Base-by-base conservation (phyloP, 2,113 vertebrate genomes). In the Mungos mungo region DNA sequence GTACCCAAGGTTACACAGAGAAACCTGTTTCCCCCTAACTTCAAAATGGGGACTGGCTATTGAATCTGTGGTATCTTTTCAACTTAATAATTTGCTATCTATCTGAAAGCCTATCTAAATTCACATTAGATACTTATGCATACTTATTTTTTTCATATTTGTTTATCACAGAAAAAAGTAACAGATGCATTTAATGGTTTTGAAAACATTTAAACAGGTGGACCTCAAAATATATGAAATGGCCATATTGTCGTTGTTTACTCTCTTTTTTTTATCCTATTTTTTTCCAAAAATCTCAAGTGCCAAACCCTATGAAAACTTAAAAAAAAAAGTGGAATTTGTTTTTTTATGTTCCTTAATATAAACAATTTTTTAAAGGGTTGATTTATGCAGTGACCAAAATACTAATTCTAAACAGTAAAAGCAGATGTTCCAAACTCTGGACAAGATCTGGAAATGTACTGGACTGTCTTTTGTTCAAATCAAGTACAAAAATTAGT, bases 171-270 rank as follows among this genome's bases (percentile, higher is more conserved):
- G 16, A 35, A 21, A 68, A 92, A 96, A 82, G 52, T 83, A 96
- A 80, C 68, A 96, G 76, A 80, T 80, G 92, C 54, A 88, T 79
- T 84, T 85, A 94, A 92, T 41, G 66, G 10, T 31, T 87, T 86
- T 85, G 80, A 81, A 87, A 96, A 92, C 83, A 92, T 92, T 96
- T 97, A 85, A 96, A 87, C 92, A 96, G 90, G 63, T 96, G 80
- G 84, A 33, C 16, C 45, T 93, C 60, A 88, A 93, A 94, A 54
- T 81, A 72, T 68, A 50, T 81, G 41, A 97, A 96, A 85, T 81
- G 65, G 96, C 52, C 95, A 88, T 92, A 92, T 90, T 97, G 60
- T 41, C 88, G 3, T 45, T 97, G 33, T 82, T 94, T 89, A 83
- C 86, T 85, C n/a, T 65, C 12, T 2, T 81, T 86, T 38, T 65